A percentile compares a stretch with the other conserved stretches of the same genome.
These are phyloP conservation scores for Caenorhabditis auriculariae DNA, from an alignment of 2,888 invertebrate species.

Conservation along the genomic window DNA sequence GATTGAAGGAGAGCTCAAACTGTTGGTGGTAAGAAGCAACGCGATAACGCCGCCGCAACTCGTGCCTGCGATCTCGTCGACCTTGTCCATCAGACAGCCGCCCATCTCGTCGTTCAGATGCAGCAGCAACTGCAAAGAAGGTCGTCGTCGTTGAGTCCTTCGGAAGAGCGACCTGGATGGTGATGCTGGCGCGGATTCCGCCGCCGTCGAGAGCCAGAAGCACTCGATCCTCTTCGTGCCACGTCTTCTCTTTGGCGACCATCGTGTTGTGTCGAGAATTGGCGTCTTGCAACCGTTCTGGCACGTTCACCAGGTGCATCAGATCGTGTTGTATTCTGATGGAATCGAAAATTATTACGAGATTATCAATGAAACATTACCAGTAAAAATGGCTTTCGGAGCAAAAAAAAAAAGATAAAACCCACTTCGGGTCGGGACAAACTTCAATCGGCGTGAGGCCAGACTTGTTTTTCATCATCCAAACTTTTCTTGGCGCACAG, in stretches of 20 bases:
- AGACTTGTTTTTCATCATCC: constrained; percentile 28
- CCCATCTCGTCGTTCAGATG: constrained; percentile 19
- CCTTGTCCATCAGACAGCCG: constrained; percentile 18
- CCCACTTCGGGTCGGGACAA: constrained; percentile 15
- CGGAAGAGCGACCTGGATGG: constrained; percentile 2
- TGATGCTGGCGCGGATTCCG: constrained; percentile 32
- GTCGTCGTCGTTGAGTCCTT: not conserved
- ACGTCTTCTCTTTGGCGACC: constrained; percentile 13
- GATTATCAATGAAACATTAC: not conserved
- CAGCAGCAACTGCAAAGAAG: constrained; percentile 14
- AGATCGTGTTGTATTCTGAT: not conserved
- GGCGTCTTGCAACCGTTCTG: constrained; percentile 15
- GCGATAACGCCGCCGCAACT: constrained; percentile 31
- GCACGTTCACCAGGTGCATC: not conserved
- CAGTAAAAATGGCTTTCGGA: too few relatives aligned
- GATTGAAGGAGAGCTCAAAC: constrained; percentile 4
- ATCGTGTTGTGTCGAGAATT: constrained; percentile 13
- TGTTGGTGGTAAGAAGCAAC: constrained; percentile 23
- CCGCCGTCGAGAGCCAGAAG: constrained; percentile 36
- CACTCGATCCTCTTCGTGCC: constrained; percentile 25
- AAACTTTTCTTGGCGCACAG: constrained; percentile 25
- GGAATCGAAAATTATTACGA: not conserved
- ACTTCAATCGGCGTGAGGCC: constrained; percentile 22
- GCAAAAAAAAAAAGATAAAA: not conserved
- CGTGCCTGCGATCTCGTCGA: constrained; percentile 30